Evolutionary conservation across 30 jellyfish, hydroid and myxozoan species (phyloP).

Genomic region (Aurelia aurita): DNA sequence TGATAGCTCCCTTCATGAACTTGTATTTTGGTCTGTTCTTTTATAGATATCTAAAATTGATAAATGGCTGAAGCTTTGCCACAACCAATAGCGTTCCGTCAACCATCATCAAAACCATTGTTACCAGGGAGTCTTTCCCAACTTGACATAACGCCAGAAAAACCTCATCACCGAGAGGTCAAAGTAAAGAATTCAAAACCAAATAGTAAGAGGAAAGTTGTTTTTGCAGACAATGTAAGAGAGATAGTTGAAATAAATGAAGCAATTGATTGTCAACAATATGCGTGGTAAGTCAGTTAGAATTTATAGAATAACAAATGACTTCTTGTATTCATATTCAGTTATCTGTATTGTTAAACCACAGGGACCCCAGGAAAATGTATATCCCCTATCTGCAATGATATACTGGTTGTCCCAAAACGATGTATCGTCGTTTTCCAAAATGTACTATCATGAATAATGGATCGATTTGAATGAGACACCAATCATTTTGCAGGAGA

Average conservation of each 20-base stretch:
- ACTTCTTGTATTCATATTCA: too few species aligned
- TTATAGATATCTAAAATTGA: background rate
- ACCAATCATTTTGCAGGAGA: too few species aligned
- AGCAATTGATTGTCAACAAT: background rate
- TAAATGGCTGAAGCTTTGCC: constrained; percentile 64
- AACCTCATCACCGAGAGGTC: constrained; percentile 1
- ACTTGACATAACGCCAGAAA: constrained; percentile 67
- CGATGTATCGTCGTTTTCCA: too few species aligned
- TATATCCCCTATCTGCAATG: too few species aligned
- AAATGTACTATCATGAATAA: too few species aligned
- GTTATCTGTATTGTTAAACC: too few species aligned
- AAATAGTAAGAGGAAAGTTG: constrained; percentile 44
- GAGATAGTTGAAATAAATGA: background rate
- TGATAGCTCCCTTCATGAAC: too few species aligned
- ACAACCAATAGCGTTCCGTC: constrained; percentile 9
- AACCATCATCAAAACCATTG: constrained; percentile 39
- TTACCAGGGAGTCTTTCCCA: constrained; percentile 34
- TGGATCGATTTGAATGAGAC: too few species aligned
- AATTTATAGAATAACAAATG: too few species aligned
- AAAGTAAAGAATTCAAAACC: background rate
- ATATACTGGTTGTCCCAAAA: too few species aligned
- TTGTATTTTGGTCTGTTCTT: too few species aligned
- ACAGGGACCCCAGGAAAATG: too few species aligned
- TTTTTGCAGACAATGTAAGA: constrained; percentile 16
- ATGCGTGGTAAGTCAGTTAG: background rate